Conservation (phyloP, 2,797 vertebrate species). For the Sternotherus odoratus region DNA sequence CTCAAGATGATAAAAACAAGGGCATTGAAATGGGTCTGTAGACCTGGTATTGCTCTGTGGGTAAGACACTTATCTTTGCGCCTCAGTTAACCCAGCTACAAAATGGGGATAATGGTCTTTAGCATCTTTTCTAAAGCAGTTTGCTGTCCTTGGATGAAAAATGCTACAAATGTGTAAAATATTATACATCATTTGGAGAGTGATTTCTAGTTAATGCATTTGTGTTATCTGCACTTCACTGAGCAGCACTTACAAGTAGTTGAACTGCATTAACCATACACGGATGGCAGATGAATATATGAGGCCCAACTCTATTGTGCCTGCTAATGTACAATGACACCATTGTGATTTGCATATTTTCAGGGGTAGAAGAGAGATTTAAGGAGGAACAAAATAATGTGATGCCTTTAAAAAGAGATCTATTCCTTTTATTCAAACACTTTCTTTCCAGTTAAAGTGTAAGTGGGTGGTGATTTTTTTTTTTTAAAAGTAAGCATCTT, state of each 20-base stretch:
- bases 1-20: neutral
- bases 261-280: neutral
- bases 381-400: neutral
- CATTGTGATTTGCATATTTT: neutral
- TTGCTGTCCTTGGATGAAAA: neutral
- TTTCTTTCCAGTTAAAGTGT: conserved; percentile 9
- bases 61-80: neutral
- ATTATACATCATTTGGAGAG: neutral
- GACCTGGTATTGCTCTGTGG: neutral
- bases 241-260: neutral
- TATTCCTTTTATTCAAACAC: neutral
- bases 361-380: neutral
- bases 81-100: neutral
- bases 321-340: neutral
- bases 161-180: neutral
- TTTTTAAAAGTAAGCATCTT: neutral
- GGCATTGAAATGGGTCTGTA: neutral
- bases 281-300: neutral
- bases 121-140: neutral
- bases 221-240: neutral
- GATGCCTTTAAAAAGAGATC: neutral
- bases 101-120: neutral
- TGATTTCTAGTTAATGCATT: neutral
- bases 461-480: conserved; percentile 14
- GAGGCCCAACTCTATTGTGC: neutral